Base-by-base conservation (phyloP, 2,113 vertebrate species). In the Nycticorax nycticorax region DNA sequence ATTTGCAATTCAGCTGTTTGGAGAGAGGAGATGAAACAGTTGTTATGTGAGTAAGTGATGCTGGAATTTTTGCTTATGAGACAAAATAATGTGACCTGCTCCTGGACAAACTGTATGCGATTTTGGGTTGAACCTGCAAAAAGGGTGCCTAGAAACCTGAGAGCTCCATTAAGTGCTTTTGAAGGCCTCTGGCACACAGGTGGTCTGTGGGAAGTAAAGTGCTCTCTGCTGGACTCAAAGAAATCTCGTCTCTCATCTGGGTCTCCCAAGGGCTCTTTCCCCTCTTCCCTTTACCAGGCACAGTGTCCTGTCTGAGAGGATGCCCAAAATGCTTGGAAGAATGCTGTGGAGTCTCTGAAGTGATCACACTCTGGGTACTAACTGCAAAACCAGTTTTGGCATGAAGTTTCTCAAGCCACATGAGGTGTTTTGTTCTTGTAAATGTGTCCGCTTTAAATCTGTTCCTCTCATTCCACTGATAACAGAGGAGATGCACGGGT, bases 401-500 rank as follows among this genome's bases (percentile, higher is more conserved):
- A 22, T 48, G 27, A 62, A 53, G 30, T 79, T 83, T 39, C 52
- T 83, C 20, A 27, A 48, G n/a, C 32, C 39, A 55, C 23, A 8
- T 24, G 47, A 63, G 37, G 12, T 72, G 3, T 63, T 68, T 68
- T 76, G 23, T 56, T 75, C 43, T 55, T 80, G 57, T 68, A 63
- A 72, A 59, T 9, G 2, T 0, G 0, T 24, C 32, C 0, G 0
- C 41, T 92, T 62, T 53, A 12, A 37, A 23, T 41, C 37, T 48
- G 26, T 67, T 75, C 6, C 47, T 67, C 24, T 30, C 14, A 8
- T 57, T 32, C 37, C 57, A 19, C 19, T 39, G 78, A 5, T 62
- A 43, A 10, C 10, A 72, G 75, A 53, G 56, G 56, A 75, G 79
- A 6, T 48, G 79, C 16, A 2, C n/a, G 45, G 50, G 6, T 57